Percentiles rank a stretch among this genome's conserved stretches.
These are phyloP conservation scores for Raja brachyura DNA, from an alignment of 2,113 vertebrate species.

Conservation along the genomic window DNA sequence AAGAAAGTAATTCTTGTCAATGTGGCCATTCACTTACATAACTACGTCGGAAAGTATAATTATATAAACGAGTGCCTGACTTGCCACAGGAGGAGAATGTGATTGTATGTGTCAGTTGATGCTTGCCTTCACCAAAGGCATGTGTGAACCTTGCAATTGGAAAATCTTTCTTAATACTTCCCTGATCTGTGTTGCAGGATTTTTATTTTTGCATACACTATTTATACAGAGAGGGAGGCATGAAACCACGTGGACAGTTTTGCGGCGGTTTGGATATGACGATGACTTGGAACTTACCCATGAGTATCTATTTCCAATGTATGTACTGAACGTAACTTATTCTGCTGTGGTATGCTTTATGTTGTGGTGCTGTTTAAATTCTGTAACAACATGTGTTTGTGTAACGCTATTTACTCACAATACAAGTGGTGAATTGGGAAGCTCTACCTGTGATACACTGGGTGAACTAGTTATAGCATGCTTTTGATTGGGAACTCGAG, in stretches of 20 bases:
- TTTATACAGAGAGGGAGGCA: conserved; percentile 96
- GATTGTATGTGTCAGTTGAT: background rate
- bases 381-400: no score
- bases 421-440: no score
- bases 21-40: background rate
- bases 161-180: background rate
- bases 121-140: background rate
- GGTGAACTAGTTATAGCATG: no score
- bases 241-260: conserved; percentile 94
- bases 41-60: background rate
- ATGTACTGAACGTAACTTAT: conserved; percentile 46
- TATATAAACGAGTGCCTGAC: background rate
- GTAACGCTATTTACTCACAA: no score
- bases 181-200: conserved; percentile 63
- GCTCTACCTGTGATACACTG: no score
- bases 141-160: background rate
- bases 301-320: conserved; percentile 91
- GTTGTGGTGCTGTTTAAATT: background rate
- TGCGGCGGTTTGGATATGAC: conserved; percentile 89
- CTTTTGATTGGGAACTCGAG: no score
- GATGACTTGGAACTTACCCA: conserved; percentile 92
- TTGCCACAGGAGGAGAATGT: conserved; percentile 15
- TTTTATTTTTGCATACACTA: conserved; percentile 94
- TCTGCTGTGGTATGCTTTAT: background rate
- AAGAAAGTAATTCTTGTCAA: background rate